A percentile compares a stretch with the other conserved stretches of the same genome.
These are phyloP conservation scores for Pachyrhynchus sulphureomaculatus DNA, from an alignment of 1,140 invertebrate genomes.

Conservation along the genomic window DNA sequence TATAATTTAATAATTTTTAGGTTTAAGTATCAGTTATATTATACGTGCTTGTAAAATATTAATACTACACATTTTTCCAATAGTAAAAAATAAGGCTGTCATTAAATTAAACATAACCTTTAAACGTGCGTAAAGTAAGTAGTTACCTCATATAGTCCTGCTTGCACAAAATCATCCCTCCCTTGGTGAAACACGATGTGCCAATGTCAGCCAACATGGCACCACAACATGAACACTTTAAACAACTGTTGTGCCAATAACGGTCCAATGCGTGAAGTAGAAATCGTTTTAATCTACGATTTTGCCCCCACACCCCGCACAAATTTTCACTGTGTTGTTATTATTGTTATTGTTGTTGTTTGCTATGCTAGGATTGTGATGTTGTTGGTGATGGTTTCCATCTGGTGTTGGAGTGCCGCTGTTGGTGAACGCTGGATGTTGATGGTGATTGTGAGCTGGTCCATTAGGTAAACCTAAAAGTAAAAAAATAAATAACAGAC, in stretches of 20 bases:
- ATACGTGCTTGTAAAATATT: too few relatives aligned
- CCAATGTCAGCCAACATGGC: conserved; percentile 85
- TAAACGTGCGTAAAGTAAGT: neutral
- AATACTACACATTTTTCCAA: too few relatives aligned
- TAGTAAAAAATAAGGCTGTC: too few relatives aligned
- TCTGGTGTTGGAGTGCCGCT: conserved; percentile 49
- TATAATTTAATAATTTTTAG: too few relatives aligned
- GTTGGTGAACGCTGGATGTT: conserved; percentile 45
- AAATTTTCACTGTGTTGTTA: conserved; percentile 65
- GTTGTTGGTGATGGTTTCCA: conserved; percentile 52
- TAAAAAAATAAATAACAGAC: too few relatives aligned
- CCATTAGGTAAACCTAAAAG: conserved; percentile 45
- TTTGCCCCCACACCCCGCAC: conserved; percentile 70
- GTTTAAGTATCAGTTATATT: too few relatives aligned
- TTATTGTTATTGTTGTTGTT: conserved; percentile 57
- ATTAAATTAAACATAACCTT: too few relatives aligned
- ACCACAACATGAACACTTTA: conserved; percentile 88
- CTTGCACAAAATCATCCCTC: conserved; percentile 91
- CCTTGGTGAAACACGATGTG: conserved; percentile 85
- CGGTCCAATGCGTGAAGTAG: conserved; percentile 85
- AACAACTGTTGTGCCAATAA: conserved; percentile 91
- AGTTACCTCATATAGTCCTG: conserved; percentile 89
- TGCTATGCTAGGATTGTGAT: conserved; percentile 50
- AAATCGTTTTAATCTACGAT: conserved; percentile 87
- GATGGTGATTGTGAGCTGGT: conserved; percentile 46